phyloP scores from a whole-genome alignment of 1,140 invertebrate genomes.

The Goniozus legneri region DNA sequence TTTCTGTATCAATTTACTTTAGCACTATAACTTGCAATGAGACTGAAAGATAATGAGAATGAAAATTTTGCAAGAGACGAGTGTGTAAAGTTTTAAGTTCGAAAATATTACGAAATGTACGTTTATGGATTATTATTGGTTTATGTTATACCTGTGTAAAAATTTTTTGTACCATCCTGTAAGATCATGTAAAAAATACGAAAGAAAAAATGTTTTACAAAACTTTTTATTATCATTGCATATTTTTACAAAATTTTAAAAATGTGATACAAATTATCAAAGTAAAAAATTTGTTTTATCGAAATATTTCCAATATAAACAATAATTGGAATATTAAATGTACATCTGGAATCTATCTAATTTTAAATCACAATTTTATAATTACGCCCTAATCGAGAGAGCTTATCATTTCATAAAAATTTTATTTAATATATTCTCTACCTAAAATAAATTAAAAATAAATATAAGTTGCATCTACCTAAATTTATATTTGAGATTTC shows the following conservation, averaged over 20 bases:
- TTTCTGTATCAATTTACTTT: too few species aligned
- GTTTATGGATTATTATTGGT: too few species aligned
- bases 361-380: slow-evolving; percentile 2
- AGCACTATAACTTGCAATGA: too few species aligned
- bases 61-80: too few species aligned
- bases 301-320: too few species aligned
- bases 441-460: slow-evolving; percentile 56
- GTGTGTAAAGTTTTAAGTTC: too few species aligned
- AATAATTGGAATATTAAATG: slow-evolving; percentile 9
- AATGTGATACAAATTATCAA: slow-evolving; percentile 25
- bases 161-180: too few species aligned
- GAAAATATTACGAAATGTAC: too few species aligned
- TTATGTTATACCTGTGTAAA: too few species aligned
- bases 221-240: slow-evolving; percentile 36
- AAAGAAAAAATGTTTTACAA: slow-evolving; percentile 22
- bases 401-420: slow-evolving; percentile 30
- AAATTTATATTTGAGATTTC: slow-evolving; percentile 49
- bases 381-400: slow-evolving; percentile 11
- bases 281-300: slow-evolving; percentile 22
- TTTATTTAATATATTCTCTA: slow-evolving; percentile 51
- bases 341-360: slow-evolving; percentile 1
- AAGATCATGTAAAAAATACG: too few species aligned
- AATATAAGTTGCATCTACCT: slow-evolving; percentile 53
- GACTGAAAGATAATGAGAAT: too few species aligned
- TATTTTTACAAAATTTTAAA: slow-evolving; percentile 34